Evolutionary conservation across 2,888 invertebrate species (phyloP).

Genomic region (Allacma fusca): DNA sequence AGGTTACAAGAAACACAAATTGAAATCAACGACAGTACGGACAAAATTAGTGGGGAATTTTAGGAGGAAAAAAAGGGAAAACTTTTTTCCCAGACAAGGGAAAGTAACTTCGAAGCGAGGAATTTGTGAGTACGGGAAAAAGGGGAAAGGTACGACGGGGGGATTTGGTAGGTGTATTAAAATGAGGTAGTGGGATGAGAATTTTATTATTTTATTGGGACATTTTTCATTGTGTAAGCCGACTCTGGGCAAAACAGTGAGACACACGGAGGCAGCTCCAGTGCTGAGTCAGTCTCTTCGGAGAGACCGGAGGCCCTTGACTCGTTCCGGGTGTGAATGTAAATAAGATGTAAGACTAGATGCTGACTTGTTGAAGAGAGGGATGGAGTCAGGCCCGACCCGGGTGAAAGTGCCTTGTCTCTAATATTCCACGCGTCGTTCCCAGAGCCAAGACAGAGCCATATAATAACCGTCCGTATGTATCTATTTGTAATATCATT

Average conservation of each 20-base stretch:
- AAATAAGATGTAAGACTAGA: background rate
- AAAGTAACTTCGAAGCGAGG: too few relatives aligned
- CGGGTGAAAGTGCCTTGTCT: background rate
- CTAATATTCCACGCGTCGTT: background rate
- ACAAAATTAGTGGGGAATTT: too few relatives aligned
- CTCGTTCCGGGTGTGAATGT: slow-evolving; percentile 16
- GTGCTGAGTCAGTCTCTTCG: background rate
- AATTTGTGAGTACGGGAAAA: too few relatives aligned
- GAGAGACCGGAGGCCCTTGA: background rate
- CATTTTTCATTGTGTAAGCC: slow-evolving; percentile 47
- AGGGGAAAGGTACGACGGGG: background rate
- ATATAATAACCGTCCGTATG: too few relatives aligned
- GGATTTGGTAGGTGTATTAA: background rate
- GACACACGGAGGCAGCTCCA: background rate
- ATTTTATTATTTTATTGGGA: slow-evolving; percentile 49
- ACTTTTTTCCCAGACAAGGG: too few relatives aligned
- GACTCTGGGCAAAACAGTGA: slow-evolving; percentile 3
- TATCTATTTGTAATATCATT: background rate
- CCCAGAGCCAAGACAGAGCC: too few relatives aligned
- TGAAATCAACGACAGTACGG: too few relatives aligned
- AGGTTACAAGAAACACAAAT: too few relatives aligned
- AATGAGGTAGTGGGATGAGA: slow-evolving; percentile 26
- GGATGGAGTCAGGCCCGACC: background rate
- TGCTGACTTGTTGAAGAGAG: background rate
- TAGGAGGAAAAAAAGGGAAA: too few relatives aligned